Base-by-base conservation (phyloP, 2,797 vertebrate genomes). In the Pygocentrus nattereri region DNA sequence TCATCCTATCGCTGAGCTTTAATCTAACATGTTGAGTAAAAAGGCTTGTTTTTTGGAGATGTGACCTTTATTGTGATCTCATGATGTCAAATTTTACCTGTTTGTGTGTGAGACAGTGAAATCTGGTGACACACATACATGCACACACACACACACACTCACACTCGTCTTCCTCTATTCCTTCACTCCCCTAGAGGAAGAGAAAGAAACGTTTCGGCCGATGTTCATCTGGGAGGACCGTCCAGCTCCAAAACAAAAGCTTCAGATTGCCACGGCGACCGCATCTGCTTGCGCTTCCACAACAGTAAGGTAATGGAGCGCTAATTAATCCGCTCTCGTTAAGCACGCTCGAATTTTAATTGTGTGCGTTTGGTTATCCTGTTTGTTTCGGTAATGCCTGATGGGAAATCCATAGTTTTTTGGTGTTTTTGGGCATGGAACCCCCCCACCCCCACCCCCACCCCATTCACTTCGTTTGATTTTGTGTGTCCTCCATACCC, bases 221-320 rank as follows among this genome's bases (percentile, higher is more conserved):
- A 44, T 68, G 82, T 68, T 79, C 64, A 72, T 81, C 82, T 0
- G 41, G 44, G 27, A 85, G 18, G 30, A 64, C 5, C 61, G 74
- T 59, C 73, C 31, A 21, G 59, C 56, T 71, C 68, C 75, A 86
- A 90, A 90, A 90, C 87, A 88, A 89, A 88, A 90, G 86, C 81
- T 82, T 75, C 79, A 1, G 62, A 74, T 84, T 77, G 74, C 87
- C 74, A 5, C 23, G 8, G 30, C 41, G 73, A 79, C 80, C 21
- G 47, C 54, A 30, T 73, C 25, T 71, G 21, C 23, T 87, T 64
- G 84, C 78, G 72, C 47, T 78, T 72, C 75, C 81, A 82, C 85
- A 86, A 49, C 79, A 73, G 21, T 80, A 88, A 90, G 89, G 90
- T 91, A 88, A 91, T 92, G 89, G 88, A 84, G 82, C 38, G 56